Evolutionary conservation across 2,888 invertebrate genomes (phyloP).

Genomic region (Diploptera punctata): DNA sequence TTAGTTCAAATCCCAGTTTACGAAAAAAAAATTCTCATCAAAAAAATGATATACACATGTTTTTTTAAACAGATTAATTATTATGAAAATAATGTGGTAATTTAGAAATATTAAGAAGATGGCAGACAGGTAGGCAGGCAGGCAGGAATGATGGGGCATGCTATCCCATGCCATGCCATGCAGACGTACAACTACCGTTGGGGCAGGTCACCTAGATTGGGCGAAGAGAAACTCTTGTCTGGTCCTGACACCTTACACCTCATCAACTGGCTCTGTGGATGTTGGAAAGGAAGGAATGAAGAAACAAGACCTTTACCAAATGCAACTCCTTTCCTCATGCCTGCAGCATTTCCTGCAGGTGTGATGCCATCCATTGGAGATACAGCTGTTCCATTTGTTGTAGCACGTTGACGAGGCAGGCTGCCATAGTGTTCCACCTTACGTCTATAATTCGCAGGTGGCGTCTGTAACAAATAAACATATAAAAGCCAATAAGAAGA

Average conservation of each 20-base stretch:
- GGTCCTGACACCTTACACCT: slow-evolving; percentile 60
- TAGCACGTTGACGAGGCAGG: slow-evolving; percentile 64
- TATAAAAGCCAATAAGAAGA: no score
- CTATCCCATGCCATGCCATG: slow-evolving; percentile 24
- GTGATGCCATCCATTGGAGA: slow-evolving; percentile 27
- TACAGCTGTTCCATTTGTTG: slow-evolving; percentile 25
- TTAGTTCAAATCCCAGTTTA: no score
- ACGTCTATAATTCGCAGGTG: slow-evolving; percentile 75
- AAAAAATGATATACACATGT: no score
- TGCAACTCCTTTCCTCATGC: slow-evolving; percentile 68
- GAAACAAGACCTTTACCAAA: slow-evolving; percentile 66
- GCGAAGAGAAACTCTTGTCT: slow-evolving; percentile 85
- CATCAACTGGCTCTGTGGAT: slow-evolving; percentile 46
- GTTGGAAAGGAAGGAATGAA: slow-evolving; percentile 37
- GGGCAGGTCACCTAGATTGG: slow-evolving; percentile 68
- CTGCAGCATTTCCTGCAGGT: not conserved
- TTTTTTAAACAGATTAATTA: no score
- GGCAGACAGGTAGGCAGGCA: no score
- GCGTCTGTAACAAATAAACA: slow-evolving; percentile 75
- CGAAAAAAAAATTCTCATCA: no score
- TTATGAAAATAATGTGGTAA: no score
- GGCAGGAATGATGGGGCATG: not conserved
- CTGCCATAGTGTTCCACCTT: slow-evolving; percentile 79
- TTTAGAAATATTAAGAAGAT: no score
- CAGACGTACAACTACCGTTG: not conserved